phyloP scores from a whole-genome alignment of 1,140 invertebrate genomes.

The Mamestra configurata region DNA sequence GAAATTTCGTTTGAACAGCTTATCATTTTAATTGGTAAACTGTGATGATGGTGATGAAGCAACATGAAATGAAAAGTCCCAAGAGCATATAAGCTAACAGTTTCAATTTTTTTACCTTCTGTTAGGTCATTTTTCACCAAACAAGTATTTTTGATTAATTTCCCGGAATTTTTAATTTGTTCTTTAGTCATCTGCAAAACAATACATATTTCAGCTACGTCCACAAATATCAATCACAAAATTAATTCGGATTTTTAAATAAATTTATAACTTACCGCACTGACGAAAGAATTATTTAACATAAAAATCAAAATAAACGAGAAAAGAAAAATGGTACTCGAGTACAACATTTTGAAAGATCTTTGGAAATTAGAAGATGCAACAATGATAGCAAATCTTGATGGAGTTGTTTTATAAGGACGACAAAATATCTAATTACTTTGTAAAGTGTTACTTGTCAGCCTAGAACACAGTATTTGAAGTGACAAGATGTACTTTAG shows the following conservation, averaged over 20 bases:
- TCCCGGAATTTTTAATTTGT: conserved; percentile 62
- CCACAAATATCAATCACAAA: neutral
- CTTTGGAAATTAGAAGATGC: neutral
- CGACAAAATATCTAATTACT: conserved; percentile 10
- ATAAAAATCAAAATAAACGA: neutral
- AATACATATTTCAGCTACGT: neutral
- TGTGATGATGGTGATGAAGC: too few species aligned
- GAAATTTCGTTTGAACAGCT: too few species aligned
- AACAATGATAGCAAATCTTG: conserved; percentile 16
- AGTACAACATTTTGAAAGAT: neutral
- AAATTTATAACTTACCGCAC: conserved; percentile 19
- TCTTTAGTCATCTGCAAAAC: conserved; percentile 58
- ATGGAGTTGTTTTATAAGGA: conserved; percentile 15
- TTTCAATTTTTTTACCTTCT: conserved; percentile 53
- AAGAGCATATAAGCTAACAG: neutral
- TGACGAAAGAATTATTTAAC: neutral
- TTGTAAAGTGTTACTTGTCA: conserved; percentile 24
- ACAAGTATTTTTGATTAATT: conserved; percentile 60
- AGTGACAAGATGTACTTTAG: neutral
- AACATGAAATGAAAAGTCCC: too few species aligned
- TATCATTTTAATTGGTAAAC: too few species aligned
- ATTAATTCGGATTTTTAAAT: neutral
- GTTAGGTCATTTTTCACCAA: conserved; percentile 59
- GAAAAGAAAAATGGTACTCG: neutral
- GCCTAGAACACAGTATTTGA: neutral